Base-by-base conservation (phyloP, 1,140 invertebrate genomes). In the Brachionus asplanchnoidis region DNA sequence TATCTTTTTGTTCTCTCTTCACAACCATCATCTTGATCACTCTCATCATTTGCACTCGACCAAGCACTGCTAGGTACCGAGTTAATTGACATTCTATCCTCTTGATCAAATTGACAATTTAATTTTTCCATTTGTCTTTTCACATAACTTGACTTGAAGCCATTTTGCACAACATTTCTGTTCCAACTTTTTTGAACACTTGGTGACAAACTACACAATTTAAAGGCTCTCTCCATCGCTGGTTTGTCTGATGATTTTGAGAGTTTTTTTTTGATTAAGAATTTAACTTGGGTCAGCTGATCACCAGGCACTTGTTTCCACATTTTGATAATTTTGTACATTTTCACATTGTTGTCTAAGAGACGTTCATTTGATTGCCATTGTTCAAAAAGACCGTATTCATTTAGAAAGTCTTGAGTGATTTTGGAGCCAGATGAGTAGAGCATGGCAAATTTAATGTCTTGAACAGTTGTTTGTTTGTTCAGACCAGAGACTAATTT, bases 351-450 rank as follows among this genome's bases (percentile, higher is more conserved):
- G 12, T n/a, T 11, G 26, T 82, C 79, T 36, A 82, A 68, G n/a
- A 82, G 79, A 40, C 79, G 79, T 20, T 82, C 79, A 28, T 82
- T 82, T 12, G 32, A 42, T 40, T 82, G 79, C 79, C 79, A 82
- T 46, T 65, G 17, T 68, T 82, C 79, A 68, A 82, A 82, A 14
- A 82, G n/a, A 28, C 79, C 79, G 44, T 65, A 82, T 11, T 82
- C 79, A 26, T 82, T 44, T 23, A 82, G 40, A 0, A 42, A 23
- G 44, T 65, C 4, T 20, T 1, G 8, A 17, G 12, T 36, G 40
- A 65, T 36, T 28, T 40, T 44, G 46, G 12, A 6, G 5, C 4
- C 77, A 20, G 12, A 32, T 23, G 65, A 60, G 26, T 60, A 66
- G 2, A 82, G n/a, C 79, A 82, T 82, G 32, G 53, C 79, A 68